phyloP scores from a whole-genome alignment of 2,888 invertebrate species.

The Spodoptera picta region DNA sequence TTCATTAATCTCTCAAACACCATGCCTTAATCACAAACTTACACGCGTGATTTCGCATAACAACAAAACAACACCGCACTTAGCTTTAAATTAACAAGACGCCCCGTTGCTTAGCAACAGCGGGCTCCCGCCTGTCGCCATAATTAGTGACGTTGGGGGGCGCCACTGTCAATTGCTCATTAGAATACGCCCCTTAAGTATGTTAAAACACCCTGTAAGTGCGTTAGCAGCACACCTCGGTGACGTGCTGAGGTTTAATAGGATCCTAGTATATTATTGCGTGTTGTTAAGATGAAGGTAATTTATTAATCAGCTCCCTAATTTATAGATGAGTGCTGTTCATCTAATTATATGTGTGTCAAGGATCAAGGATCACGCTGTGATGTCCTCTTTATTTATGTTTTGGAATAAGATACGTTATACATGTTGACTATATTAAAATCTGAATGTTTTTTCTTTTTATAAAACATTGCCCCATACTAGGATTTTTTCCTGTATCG shows the following conservation, averaged over 20 bases:
- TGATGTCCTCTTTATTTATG: too few relatives aligned
- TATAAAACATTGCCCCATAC: too few relatives aligned
- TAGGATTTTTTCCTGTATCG: too few relatives aligned
- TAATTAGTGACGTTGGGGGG: constrained; percentile 42
- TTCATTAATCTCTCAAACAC: constrained; percentile 5
- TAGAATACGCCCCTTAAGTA: constrained; percentile 31
- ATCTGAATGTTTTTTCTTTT: too few relatives aligned
- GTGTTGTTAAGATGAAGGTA: background rate
- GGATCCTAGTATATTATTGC: background rate
- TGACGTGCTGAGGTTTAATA: constrained; percentile 37
- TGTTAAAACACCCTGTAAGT: constrained; percentile 33
- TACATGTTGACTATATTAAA: too few relatives aligned
- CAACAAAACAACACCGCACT: constrained; percentile 3
- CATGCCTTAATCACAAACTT: background rate
- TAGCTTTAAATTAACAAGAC: constrained; percentile 37
- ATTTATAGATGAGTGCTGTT: background rate
- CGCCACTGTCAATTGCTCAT: constrained; percentile 49
- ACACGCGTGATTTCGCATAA: constrained; percentile 9
- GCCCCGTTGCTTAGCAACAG: constrained; percentile 33
- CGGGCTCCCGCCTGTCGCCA: constrained; percentile 14
- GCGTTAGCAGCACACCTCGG: constrained; percentile 25
- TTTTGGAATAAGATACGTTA: too few relatives aligned
- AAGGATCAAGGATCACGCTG: too few relatives aligned
- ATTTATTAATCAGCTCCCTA: background rate
- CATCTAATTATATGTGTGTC: background rate